Evolutionary conservation across 2,113 vertebrate genomes (phyloP), one percentile per base, ranked within the genome.

Genomic region (Lamprotornis superbus): DNA sequence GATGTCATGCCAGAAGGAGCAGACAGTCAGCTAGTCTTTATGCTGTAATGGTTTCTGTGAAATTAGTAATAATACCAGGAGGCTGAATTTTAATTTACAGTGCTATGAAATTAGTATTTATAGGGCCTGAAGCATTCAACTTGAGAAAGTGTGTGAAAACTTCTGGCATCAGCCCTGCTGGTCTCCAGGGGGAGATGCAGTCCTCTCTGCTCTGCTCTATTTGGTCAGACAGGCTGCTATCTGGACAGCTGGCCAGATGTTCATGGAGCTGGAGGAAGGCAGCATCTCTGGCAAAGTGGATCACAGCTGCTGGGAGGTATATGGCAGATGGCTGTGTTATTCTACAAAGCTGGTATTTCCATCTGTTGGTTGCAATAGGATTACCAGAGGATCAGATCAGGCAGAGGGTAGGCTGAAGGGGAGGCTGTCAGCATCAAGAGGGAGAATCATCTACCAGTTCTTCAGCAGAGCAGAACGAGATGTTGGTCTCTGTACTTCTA

Each of bases 1-100:
- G 95, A 95, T 93, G 89, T 97, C 87, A 93, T 94, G 70, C 70
- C 10, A 63, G 81, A 87, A 93, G 75, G 61, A 90, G 90, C 90
- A 90, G 79, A 61, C 88, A 93, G 82, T 91, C 78, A 70, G 67
- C 59, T 91, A 80, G 71, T 39, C 82, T 92, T 78, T 83, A 50
- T 39, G 40, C 52, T 93, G 74, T 94, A 70, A 86, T 87, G 52
- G 68, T 67, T 94, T 83, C 83, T 97, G 79, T 96, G 88, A 95
- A 94, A 94, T 95, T 52, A 74, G 47, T 77, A 83, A 74, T 91
- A 87, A 70, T 84, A 80, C 56, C 24, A 59, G 55, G 67, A 97
- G 87, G 50, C 39, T 88, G 90, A 88, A 88, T 95, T 94, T 80
- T 82, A 90, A 89, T 95, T 73, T 82, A 87, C 2, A 0, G 60